Evolutionary conservation across 2,113 vertebrate species (phyloP).

Genomic region (Promerops cafer): DNA sequence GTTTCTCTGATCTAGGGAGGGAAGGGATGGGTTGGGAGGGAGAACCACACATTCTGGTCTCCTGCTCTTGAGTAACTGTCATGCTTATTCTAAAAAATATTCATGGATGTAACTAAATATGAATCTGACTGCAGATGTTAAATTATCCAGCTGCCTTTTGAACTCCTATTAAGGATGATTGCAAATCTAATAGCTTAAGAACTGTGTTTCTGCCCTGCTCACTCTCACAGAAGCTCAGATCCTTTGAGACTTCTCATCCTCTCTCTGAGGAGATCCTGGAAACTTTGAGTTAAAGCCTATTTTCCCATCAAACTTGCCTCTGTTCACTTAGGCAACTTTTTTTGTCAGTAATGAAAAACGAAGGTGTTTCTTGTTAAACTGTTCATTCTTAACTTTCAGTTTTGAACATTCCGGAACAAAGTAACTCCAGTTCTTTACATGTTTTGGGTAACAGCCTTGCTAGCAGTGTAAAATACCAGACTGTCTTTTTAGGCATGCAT

Average conservation of each 20-base stretch:
- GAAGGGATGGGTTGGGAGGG: neutral
- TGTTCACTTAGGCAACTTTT: neutral
- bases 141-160: neutral
- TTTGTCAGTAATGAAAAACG: neutral
- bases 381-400: neutral
- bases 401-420: neutral
- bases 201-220: neutral
- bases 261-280: neutral
- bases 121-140: neutral
- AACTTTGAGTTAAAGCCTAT: neutral
- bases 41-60: neutral
- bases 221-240: neutral
- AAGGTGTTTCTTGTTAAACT: neutral
- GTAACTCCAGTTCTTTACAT: neutral
- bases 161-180: neutral
- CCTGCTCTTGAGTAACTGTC: neutral
- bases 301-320: neutral
- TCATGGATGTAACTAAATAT: neutral
- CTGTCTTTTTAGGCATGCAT: neutral
- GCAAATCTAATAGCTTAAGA: neutral
- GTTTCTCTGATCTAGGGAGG: neutral
- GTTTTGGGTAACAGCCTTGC: neutral
- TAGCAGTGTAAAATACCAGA: neutral
- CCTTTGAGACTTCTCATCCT: neutral
- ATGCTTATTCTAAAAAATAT: neutral